Percentiles rank a stretch among this genome's conserved stretches.
phyloP scores from a whole-genome alignment of 2,888 invertebrate genomes.

The Tinea semifulvella region DNA sequence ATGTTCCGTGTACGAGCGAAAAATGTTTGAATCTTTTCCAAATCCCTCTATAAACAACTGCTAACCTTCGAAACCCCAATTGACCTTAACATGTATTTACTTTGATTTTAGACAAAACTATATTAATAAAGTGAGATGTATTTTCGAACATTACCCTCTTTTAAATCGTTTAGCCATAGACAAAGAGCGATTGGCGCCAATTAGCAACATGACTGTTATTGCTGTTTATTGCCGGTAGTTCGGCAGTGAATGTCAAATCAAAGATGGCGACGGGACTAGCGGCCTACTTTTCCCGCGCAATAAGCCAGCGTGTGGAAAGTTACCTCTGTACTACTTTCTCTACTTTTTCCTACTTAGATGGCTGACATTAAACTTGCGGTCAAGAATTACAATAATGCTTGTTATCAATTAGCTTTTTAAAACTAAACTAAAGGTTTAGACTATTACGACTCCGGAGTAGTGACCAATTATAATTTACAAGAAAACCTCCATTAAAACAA shows the following conservation, averaged over 20 bases:
- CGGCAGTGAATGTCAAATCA: constrained; percentile 52
- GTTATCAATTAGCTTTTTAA: neutral
- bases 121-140: neutral
- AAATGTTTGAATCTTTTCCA: neutral
- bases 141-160: neutral
- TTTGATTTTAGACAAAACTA: neutral
- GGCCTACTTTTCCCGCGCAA: constrained; percentile 62
- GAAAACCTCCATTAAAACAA: neutral
- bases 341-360: constrained; percentile 44
- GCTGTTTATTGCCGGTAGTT: neutral
- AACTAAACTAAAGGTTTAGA: too few relatives aligned
- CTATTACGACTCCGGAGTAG: too few relatives aligned
- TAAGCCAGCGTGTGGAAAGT: constrained; percentile 60
- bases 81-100: neutral
- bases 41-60: neutral
- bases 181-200: constrained; percentile 45
- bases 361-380: constrained; percentile 48
- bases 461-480: too few relatives aligned
- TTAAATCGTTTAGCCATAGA: constrained; percentile 22
- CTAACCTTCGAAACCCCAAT: neutral
- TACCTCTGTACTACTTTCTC: constrained; percentile 65
- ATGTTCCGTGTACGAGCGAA: constrained; percentile 4
- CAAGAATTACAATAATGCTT: constrained; percentile 31
- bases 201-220: constrained; percentile 20
- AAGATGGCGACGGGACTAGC: constrained; percentile 40